Evolutionary conservation across 2,888 invertebrate genomes (phyloP), one percentile per base, ranked within the genome.

Genomic region (Heliconius hortense): DNA sequence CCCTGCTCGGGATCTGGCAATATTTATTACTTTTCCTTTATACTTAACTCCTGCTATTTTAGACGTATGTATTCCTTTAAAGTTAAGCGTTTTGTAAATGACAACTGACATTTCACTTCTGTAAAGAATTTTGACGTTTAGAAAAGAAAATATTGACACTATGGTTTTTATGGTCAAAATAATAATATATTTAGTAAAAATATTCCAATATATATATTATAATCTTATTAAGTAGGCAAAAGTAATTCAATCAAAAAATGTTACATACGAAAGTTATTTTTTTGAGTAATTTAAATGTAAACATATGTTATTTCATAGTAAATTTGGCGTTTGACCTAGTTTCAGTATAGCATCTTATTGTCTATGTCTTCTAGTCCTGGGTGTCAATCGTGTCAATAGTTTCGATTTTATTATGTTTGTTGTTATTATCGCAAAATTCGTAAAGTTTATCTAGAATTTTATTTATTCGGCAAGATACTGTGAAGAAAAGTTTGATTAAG

Each of bases 381-480:
- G 86, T 89, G 87, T 88, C 88, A 90, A 88, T 89, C 86, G 84
- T 86, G 85, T 84, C 79, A 81, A 77, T 83, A 78, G 79, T 81
- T 79, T 81, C 80, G 79, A 80, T 83, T 83, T 70, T 73, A 75
- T 71, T 72, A 71, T 80, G 82, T 82, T 82, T 83, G 79, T 82
- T 84, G 79, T 83, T 84, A 82, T 82, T 77, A 70, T 78, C 72
- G 76, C 77, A 74, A 74, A 76, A 80, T 76, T 77, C 73, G 72
- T 77, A 75, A 79, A 77, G 78, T 75, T 72, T 77, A 76, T 60
- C 72, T 69, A 53, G 56, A 56, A 77, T 69, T 72, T 31, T 48
- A 7, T 59, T 43, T 28, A 64, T 64, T n/a, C 26, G 26, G 28
- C 35, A 71, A 43, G 63, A 71, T 71, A 75, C 18, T 43, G 53